Percentiles rank a stretch among this genome's conserved stretches.
Evolutionary conservation across 2,888 invertebrate species (phyloP).

Genomic region (Mythimna vitellina): DNA sequence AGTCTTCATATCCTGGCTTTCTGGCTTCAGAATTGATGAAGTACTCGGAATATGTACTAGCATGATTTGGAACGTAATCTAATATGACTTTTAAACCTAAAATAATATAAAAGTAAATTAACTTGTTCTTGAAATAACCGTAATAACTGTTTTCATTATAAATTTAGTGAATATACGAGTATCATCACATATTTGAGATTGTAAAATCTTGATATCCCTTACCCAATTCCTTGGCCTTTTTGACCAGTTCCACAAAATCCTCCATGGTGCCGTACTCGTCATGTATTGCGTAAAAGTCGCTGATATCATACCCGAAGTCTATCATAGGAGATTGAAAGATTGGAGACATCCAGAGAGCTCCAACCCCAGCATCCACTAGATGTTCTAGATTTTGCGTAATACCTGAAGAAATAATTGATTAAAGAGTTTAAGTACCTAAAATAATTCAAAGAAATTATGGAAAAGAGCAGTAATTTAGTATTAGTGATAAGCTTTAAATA

Average conservation of each 20-base stretch:
- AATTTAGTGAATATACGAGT: not conserved
- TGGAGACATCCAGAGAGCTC: slow-evolving; percentile 95
- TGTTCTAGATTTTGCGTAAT: slow-evolving; percentile 90
- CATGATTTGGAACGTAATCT: slow-evolving; percentile 92
- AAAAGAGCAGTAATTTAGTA: not conserved
- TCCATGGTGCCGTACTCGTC: slow-evolving; percentile 92
- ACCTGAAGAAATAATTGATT: slow-evolving; percentile 72
- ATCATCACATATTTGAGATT: not conserved
- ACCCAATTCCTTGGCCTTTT: slow-evolving; percentile 88
- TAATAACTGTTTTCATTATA: not conserved
- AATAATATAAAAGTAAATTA: slow-evolving; percentile 10
- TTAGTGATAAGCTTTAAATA: not conserved
- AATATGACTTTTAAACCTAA: slow-evolving; percentile 87
- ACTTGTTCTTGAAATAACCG: not conserved
- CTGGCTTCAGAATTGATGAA: slow-evolving; percentile 92
- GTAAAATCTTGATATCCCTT: slow-evolving; percentile 21
- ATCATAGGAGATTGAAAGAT: slow-evolving; percentile 95
- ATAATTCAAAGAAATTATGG: not conserved
- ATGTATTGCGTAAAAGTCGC: slow-evolving; percentile 93
- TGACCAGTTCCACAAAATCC: slow-evolving; percentile 91
- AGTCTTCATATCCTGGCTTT: slow-evolving; percentile 92
- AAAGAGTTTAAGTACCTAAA: too few species aligned
- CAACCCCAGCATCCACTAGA: slow-evolving; percentile 92
- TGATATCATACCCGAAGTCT: slow-evolving; percentile 96
- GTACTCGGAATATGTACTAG: slow-evolving; percentile 95